Conservation (phyloP, 2,888 invertebrate species). For the Perdita meconis region DNA sequence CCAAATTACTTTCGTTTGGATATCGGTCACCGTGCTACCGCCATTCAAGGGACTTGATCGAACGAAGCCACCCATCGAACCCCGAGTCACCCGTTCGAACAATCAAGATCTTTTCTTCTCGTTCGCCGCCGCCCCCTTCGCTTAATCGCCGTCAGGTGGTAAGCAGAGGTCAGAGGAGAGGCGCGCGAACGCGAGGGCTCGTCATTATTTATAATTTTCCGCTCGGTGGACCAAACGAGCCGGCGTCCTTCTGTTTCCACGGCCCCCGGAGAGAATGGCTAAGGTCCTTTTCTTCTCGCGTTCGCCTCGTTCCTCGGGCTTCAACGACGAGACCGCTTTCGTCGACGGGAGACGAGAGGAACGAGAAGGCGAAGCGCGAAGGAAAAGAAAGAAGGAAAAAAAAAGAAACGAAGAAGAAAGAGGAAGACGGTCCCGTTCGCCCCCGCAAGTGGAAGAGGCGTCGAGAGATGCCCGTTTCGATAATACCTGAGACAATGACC, state of each 20-base stretch:
- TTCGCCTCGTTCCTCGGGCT: slow-evolving; percentile 56
- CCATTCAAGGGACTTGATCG: slow-evolving; percentile 8
- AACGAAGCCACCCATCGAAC: slow-evolving; percentile 20
- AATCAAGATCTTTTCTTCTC: slow-evolving; percentile 21
- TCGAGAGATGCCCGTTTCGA: slow-evolving; percentile 79
- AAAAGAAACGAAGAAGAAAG: slow-evolving; percentile 31
- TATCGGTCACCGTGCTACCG: slow-evolving; percentile 52
- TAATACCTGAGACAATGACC: slow-evolving; percentile 80
- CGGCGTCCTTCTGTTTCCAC: slow-evolving; percentile 66
- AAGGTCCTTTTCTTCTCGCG: slow-evolving; percentile 59
- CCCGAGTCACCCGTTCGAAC: slow-evolving; percentile 7
- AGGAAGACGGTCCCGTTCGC: slow-evolving; percentile 71
- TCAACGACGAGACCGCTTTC: slow-evolving; percentile 31
- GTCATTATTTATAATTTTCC: slow-evolving; percentile 84
- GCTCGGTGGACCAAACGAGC: slow-evolving; percentile 70
- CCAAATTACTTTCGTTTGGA: slow-evolving; percentile 33
- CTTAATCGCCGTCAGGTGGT: slow-evolving; percentile 18
- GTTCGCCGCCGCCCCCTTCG: neutral
- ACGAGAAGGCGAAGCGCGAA: slow-evolving; percentile 25
- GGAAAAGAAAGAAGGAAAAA: slow-evolving; percentile 17
- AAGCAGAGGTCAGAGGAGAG: slow-evolving; percentile 29
- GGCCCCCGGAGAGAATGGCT: slow-evolving; percentile 77
- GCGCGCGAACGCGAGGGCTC: slow-evolving; percentile 67
- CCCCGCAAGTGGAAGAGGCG: slow-evolving; percentile 78
- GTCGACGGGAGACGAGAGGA: slow-evolving; percentile 47